Percentiles rank a stretch among this genome's conserved stretches.
phyloP scores from a whole-genome alignment of 2,113 vertebrate species.

The Apteryx owenii region DNA sequence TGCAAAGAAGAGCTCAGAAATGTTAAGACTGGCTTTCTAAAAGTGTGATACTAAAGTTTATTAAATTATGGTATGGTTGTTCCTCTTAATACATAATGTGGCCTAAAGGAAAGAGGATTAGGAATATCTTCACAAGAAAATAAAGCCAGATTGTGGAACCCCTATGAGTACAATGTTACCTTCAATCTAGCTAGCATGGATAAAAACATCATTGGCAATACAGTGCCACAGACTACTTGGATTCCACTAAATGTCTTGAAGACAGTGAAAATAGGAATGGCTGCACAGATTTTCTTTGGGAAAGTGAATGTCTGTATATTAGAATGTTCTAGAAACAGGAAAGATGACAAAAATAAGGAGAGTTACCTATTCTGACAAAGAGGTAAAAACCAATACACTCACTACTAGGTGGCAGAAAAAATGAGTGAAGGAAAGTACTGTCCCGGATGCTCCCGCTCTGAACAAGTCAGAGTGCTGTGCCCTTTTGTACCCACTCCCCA shows the following conservation, averaged over 20 bases:
- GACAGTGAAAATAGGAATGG: neutral
- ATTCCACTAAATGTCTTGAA: neutral
- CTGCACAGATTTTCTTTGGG: neutral
- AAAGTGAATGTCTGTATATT: neutral
- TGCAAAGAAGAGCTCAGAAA: neutral
- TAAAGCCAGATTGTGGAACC: neutral
- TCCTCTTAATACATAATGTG: neutral
- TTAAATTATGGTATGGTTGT: neutral
- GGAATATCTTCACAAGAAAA: neutral
- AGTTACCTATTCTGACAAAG: neutral
- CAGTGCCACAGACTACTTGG: neutral
- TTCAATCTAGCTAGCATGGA: neutral
- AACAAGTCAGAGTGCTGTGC: rapidly evolving
- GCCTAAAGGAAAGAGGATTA: neutral
- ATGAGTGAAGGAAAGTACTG: neutral
- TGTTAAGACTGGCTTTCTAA: neutral
- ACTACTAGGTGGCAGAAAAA: neutral
- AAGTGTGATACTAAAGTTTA: neutral
- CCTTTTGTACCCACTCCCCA: neutral
- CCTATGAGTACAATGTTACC: neutral
- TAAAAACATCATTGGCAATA: neutral
- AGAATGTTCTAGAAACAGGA: neutral
- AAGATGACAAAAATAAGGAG: neutral
- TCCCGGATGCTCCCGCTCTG: neutral
- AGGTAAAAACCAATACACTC: neutral